These are phyloP conservation scores for Rhinopomastus cyanomelas DNA, from an alignment of 2,113 vertebrate genomes.

Conservation along the genomic window DNA sequence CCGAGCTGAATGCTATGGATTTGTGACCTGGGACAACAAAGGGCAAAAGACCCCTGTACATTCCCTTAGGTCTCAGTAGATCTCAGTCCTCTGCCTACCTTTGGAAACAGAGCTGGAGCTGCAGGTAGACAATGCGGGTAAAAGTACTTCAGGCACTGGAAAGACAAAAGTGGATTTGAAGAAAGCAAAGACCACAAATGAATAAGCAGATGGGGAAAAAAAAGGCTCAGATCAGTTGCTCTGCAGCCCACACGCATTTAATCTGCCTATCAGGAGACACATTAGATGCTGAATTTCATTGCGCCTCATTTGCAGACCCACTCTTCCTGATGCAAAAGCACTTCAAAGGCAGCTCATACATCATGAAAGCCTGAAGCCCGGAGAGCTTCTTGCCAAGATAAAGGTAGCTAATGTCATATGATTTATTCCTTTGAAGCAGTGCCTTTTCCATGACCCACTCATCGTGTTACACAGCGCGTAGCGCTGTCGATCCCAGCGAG, in stretches of 20 bases:
- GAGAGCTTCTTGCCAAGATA: background rate
- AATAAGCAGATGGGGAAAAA: background rate
- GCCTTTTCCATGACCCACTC: background rate
- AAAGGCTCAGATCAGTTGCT: background rate
- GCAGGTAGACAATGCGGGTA: background rate
- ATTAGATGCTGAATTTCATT: background rate
- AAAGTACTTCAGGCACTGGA: background rate
- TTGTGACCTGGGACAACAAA: background rate
- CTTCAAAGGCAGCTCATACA: background rate
- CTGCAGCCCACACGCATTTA: background rate
- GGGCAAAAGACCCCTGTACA: background rate
- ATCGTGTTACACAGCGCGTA: background rate
- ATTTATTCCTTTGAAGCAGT: background rate
- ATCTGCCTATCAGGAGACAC: background rate
- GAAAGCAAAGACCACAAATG: background rate
- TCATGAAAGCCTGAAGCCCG: background rate
- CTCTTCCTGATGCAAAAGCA: background rate
- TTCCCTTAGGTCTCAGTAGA: background rate
- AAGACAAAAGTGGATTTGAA: background rate
- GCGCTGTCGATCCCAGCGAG: background rate
- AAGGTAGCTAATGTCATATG: background rate
- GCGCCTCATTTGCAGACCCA: background rate
- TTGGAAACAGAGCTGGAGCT: background rate
- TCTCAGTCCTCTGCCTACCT: background rate
- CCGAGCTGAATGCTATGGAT: rapidly evolving